Percentiles rank a stretch among this genome's conserved stretches.
phyloP scores from a whole-genome alignment of 1,140 invertebrate genomes.

The Carposina sasakii region DNA sequence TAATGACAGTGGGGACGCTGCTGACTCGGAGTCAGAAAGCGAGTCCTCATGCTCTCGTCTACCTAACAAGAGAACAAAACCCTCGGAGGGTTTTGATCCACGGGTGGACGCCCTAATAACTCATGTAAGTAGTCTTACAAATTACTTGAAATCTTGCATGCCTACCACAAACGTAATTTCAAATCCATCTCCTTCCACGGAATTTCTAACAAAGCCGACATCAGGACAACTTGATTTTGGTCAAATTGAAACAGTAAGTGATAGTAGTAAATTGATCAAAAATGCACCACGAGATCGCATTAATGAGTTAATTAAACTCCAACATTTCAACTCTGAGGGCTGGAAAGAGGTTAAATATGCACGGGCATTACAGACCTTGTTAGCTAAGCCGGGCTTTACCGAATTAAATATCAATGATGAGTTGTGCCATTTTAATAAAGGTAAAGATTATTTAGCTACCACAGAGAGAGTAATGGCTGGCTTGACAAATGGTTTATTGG shows the following conservation, averaged over 20 bases:
- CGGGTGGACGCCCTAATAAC: background rate
- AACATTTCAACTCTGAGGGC: conserved; percentile 2
- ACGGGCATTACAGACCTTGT: conserved; percentile 6
- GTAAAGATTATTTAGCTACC: conserved; percentile 11
- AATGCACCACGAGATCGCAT: background rate
- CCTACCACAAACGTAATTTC: background rate
- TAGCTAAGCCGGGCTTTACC: conserved; percentile 21
- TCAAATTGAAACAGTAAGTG: conserved; percentile 2
- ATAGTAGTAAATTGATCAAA: conserved; percentile 1
- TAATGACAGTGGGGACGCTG: background rate
- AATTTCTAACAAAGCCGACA: conserved; percentile 1
- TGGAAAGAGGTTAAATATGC: conserved; percentile 3
- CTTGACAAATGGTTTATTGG: background rate
- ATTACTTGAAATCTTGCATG: background rate
- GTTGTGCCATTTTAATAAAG: conserved; percentile 19
- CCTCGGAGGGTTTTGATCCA: background rate
- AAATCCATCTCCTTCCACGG: background rate
- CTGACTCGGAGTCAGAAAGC: conserved; percentile 1
- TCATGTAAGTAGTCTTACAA: conserved; percentile 3
- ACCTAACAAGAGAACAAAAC: background rate
- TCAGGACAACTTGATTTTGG: background rate
- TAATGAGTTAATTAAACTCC: background rate
- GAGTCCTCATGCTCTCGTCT: conserved; percentile 1
- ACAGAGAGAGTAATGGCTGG: conserved; percentile 8
- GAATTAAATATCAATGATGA: conserved; percentile 29